These are phyloP conservation scores for Barnardius zonarius DNA, from an alignment of 2,113 vertebrate genomes.

Conservation along the genomic window DNA sequence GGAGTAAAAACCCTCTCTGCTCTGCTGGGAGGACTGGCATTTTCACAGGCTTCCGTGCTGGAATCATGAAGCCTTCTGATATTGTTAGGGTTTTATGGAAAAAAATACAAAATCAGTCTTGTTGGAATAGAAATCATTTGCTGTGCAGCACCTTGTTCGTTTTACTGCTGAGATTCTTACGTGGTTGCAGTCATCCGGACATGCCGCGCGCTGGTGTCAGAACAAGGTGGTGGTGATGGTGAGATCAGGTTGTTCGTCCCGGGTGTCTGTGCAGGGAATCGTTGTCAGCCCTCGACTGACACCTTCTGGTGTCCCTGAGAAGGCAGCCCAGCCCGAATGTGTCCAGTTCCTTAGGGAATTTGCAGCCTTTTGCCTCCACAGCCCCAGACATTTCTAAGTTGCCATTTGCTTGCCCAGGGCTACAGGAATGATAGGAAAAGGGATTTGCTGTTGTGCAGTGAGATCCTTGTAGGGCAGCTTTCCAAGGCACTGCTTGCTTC, in stretches of 20 bases:
- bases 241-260: not conserved
- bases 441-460: not conserved
- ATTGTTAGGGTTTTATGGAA: not conserved
- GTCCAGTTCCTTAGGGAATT: not conserved
- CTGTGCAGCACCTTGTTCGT: not conserved
- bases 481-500: not conserved
- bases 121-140: not conserved
- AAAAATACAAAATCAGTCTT: not conserved
- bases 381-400: not conserved
- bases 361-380: not conserved
- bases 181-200: not conserved
- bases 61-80: not conserved
- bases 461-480: not conserved
- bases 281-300: not conserved
- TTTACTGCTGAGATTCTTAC: not conserved
- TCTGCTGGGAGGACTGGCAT: not conserved
- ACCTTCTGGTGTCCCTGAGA: not conserved
- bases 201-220: fast-evolving
- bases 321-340: not conserved
- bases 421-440: not conserved
- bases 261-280: not conserved
- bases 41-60: not conserved
- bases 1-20: not conserved
- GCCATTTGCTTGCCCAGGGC: not conserved
- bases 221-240: not conserved